Evolutionary conservation across 2,888 invertebrate genomes (phyloP).

Genomic region (Drosophila flavopinicola): DNA sequence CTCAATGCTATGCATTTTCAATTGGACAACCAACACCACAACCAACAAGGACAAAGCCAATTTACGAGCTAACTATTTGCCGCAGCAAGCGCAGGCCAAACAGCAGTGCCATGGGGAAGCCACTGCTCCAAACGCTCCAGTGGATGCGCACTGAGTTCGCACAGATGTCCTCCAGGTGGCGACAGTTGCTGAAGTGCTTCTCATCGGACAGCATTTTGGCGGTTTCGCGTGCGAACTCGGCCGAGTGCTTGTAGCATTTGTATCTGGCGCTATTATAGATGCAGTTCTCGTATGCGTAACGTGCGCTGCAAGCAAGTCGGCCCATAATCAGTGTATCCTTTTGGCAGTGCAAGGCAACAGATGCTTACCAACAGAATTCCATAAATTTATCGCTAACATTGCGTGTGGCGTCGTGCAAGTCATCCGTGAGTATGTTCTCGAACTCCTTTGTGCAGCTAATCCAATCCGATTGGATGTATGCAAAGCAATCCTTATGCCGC

Average conservation of each 20-base stretch:
- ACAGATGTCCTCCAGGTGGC: slow-evolving; percentile 79
- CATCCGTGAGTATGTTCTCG: slow-evolving; percentile 81
- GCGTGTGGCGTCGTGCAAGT: slow-evolving; percentile 70
- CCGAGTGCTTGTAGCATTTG: slow-evolving; percentile 83
- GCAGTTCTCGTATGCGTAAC: slow-evolving; percentile 84
- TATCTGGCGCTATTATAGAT: slow-evolving; percentile 84
- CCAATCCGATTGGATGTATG: slow-evolving; percentile 83
- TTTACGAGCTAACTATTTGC: slow-evolving; percentile 27
- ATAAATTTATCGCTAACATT: slow-evolving; percentile 82
- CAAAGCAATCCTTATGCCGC: slow-evolving; percentile 83
- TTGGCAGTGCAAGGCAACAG: too few relatives aligned
- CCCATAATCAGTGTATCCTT: not conserved
- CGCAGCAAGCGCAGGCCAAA: slow-evolving; percentile 26
- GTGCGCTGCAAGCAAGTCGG: slow-evolving; percentile 71
- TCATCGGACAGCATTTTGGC: slow-evolving; percentile 84
- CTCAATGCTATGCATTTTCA: slow-evolving; percentile 73
- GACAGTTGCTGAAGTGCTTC: slow-evolving; percentile 83
- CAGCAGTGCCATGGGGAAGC: slow-evolving; percentile 26
- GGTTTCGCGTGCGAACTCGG: slow-evolving; percentile 82
- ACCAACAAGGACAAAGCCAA: slow-evolving; percentile 13
- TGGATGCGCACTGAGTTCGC: slow-evolving; percentile 30
- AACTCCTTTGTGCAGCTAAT: slow-evolving; percentile 81
- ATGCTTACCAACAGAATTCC: slow-evolving; percentile 84
- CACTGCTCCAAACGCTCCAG: slow-evolving; percentile 25
- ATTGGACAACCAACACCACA: slow-evolving; percentile 43